Evolutionary conservation across 2,888 invertebrate genomes (phyloP).

Genomic region (Ceraclea dissimilis): DNA sequence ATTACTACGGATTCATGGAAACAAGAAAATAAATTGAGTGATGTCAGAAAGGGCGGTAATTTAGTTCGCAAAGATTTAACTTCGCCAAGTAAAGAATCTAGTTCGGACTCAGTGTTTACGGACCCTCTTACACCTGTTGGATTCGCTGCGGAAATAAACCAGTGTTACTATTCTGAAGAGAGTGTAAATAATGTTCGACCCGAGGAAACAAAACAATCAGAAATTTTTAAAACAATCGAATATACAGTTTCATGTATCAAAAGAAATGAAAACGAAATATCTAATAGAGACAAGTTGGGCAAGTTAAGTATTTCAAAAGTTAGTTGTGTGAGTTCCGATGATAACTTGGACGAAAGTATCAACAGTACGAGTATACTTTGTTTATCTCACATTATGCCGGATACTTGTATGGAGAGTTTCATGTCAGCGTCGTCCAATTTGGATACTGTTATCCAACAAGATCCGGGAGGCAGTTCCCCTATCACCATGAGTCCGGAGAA

Average conservation of each 20-base stretch:
- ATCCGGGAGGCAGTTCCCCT: background rate
- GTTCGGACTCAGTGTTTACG: conserved; percentile 68
- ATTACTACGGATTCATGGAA: conserved; percentile 32
- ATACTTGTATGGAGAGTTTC: conserved; percentile 19
- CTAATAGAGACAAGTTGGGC: conserved; percentile 27
- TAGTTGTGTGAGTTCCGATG: conserved; percentile 36
- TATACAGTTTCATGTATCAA: conserved; percentile 27
- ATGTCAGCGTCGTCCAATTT: conserved; percentile 15
- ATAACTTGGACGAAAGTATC: conserved; percentile 13
- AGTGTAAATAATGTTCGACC: conserved; percentile 33
- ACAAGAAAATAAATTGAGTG: conserved; percentile 28
- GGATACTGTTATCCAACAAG: conserved; percentile 6
- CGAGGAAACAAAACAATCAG: conserved; percentile 27
- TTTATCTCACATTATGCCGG: conserved; percentile 22
- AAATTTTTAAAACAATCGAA: conserved; percentile 23
- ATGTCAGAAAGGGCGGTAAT: conserved; percentile 7
- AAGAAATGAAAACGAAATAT: conserved; percentile 8
- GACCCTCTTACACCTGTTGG: conserved; percentile 60
- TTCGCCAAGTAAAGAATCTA: conserved; percentile 52
- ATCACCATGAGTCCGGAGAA: background rate
- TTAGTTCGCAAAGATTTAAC: conserved; percentile 29
- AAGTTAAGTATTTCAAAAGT: conserved; percentile 38
- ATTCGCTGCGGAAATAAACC: conserved; percentile 52
- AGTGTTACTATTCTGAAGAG: conserved; percentile 56
- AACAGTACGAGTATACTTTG: conserved; percentile 16